Evolutionary conservation across 2,113 vertebrate genomes (phyloP).

Genomic region (Labrus mixtus): DNA sequence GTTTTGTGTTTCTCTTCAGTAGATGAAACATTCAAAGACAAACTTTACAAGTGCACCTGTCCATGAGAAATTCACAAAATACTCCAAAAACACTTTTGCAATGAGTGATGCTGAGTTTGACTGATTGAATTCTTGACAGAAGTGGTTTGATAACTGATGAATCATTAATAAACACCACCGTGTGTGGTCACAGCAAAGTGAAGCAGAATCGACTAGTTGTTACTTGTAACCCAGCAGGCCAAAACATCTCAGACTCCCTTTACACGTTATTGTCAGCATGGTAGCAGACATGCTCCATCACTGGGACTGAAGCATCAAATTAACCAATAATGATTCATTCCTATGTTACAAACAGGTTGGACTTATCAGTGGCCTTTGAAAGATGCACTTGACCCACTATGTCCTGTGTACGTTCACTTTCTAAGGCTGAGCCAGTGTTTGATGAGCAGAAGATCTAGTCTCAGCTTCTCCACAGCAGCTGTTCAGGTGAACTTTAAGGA

Average conservation of each 20-base stretch:
- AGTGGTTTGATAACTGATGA: not conserved
- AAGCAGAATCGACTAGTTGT: not conserved
- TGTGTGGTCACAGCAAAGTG: not conserved
- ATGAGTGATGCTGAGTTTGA: not conserved
- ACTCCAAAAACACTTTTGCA: not conserved
- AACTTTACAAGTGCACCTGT: not conserved
- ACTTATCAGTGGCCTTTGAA: constrained; percentile 17
- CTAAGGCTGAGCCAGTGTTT: not conserved
- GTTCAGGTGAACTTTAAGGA: constrained; percentile 69
- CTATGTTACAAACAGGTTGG: constrained; percentile 17
- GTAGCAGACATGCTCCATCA: constrained; percentile 6
- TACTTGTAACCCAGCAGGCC: constrained; percentile 10
- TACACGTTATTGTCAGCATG: constrained; percentile 2
- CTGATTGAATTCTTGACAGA: not conserved
- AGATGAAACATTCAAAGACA: not conserved
- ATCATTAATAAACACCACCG: not conserved
- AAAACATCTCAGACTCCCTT: not conserved
- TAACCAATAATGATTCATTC: constrained; percentile 33
- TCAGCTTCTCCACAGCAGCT: constrained; percentile 46
- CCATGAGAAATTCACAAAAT: not conserved
- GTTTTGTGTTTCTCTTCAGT: not conserved
- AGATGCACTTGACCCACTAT: constrained; percentile 16
- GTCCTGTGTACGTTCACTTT: constrained; percentile 23
- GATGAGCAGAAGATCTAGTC: constrained; percentile 18
- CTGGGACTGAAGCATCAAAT: constrained; percentile 33